phyloP scores from a whole-genome alignment of 2,888 invertebrate genomes.

The Gryllus longicercus region DNA sequence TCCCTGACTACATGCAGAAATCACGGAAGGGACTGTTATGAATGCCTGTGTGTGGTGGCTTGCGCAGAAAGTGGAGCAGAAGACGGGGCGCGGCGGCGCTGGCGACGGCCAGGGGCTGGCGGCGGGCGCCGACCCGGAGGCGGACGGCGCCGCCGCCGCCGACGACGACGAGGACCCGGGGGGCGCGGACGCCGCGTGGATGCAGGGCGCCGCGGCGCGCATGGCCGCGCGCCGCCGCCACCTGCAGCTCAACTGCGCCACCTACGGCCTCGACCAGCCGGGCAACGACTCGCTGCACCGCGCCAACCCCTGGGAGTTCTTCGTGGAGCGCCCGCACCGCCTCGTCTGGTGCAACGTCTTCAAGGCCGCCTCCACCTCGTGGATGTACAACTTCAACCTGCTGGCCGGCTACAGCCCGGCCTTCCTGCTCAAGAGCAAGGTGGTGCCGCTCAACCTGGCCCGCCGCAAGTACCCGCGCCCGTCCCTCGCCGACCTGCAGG shows the following conservation, averaged over 20 bases:
- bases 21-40: too few species aligned
- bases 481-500: conserved; percentile 56
- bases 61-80: too few species aligned
- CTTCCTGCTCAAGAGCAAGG: conserved; percentile 66
- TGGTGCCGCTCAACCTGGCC: conserved; percentile 73
- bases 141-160: background rate
- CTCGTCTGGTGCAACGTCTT: conserved; percentile 71
- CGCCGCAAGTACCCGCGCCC: conserved; percentile 76
- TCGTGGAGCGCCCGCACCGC: conserved; percentile 74
- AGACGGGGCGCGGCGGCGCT: background rate
- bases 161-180: conserved; percentile 11
- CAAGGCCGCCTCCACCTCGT: conserved; percentile 80
- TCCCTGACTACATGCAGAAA: too few species aligned
- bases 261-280: conserved; percentile 57
- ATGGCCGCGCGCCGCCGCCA: conserved; percentile 58
- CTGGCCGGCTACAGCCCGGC: conserved; percentile 77
- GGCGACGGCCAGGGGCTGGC: background rate
- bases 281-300: conserved; percentile 49
- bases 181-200: conserved; percentile 32
- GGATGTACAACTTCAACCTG: conserved; percentile 88
- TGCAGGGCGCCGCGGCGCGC: conserved; percentile 52
- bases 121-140: background rate
- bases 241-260: conserved; percentile 59
- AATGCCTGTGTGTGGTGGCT: too few species aligned
- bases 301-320: conserved; percentile 81